Evolutionary conservation across 92 coral and sea anemone species (phyloP).

Genomic region (Zoanthus gigantus): DNA sequence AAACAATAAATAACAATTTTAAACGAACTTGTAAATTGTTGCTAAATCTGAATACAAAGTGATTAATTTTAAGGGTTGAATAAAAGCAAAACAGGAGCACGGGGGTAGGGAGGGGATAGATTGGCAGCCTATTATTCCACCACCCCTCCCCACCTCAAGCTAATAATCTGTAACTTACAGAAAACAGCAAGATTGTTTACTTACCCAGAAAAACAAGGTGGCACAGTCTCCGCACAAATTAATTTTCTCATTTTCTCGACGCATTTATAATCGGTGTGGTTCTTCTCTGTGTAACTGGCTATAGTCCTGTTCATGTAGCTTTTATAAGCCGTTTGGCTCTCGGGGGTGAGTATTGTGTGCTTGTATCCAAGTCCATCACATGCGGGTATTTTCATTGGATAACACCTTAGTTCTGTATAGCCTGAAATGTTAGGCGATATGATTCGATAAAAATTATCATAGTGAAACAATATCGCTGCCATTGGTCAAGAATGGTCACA

Average conservation of each 20-base stretch:
- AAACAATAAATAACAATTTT: no score
- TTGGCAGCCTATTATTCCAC: no score
- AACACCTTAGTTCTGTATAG: constrained; percentile 58
- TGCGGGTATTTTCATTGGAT: constrained; percentile 66
- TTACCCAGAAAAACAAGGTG: constrained; percentile 72
- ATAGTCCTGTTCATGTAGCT: constrained; percentile 5
- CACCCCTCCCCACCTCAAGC: no score
- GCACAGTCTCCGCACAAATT: constrained; percentile 71
- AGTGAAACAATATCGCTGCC: not conserved
- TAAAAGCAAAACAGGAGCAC: no score
- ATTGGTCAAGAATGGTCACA: not conserved
- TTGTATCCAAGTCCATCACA: constrained; percentile 63
- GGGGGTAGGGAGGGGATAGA: no score
- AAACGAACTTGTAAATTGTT: no score
- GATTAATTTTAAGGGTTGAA: no score
- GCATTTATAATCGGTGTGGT: constrained; percentile 49
- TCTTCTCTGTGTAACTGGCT: not conserved
- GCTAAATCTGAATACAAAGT: no score
- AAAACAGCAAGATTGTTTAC: not conserved
- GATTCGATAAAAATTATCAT: not conserved
- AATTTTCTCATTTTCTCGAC: constrained; percentile 62
- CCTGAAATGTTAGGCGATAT: constrained; percentile 3
- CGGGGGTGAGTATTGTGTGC: constrained; percentile 51
- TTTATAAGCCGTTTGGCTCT: not conserved
- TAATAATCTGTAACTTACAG: not conserved